These are phyloP conservation scores for Gnatocerus cornutus DNA, from an alignment of 2,888 invertebrate species.

Conservation along the genomic window DNA sequence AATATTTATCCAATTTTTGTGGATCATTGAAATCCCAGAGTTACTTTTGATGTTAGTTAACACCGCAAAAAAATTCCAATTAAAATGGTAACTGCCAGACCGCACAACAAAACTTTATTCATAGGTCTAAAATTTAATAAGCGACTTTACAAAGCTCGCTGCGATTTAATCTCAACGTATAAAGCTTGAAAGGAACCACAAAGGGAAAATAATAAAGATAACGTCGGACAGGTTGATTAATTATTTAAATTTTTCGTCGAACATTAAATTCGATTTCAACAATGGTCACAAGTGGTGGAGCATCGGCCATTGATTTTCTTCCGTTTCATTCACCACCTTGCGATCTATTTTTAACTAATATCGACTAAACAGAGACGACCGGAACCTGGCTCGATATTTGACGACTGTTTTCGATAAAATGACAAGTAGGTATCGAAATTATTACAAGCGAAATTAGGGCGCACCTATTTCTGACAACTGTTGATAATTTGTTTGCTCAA, in stretches of 20 bases:
- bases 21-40: neutral
- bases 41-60: neutral
- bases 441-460: neutral
- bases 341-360: constrained; percentile 7
- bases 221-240: constrained; percentile 20
- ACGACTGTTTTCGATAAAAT: constrained; percentile 2
- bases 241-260: constrained; percentile 21
- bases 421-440: neutral
- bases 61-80: constrained; percentile 9
- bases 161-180: constrained; percentile 21
- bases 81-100: constrained; percentile 17
- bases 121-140: constrained; percentile 17
- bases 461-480: neutral
- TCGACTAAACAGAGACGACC: constrained; percentile 11
- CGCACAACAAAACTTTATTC: constrained; percentile 11
- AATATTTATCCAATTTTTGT: constrained; percentile 6
- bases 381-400: constrained; percentile 5
- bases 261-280: constrained; percentile 9
- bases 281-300: constrained; percentile 10
- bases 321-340: constrained; percentile 18
- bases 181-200: constrained; percentile 18
- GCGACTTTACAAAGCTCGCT: constrained; percentile 13
- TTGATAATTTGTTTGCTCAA: neutral
- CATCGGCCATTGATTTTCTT: constrained; percentile 11
- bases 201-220: constrained; percentile 24